These are phyloP conservation scores for Drosophila cyrtoloma DNA, from an alignment of 2,888 invertebrate species.

Conservation along the genomic window DNA sequence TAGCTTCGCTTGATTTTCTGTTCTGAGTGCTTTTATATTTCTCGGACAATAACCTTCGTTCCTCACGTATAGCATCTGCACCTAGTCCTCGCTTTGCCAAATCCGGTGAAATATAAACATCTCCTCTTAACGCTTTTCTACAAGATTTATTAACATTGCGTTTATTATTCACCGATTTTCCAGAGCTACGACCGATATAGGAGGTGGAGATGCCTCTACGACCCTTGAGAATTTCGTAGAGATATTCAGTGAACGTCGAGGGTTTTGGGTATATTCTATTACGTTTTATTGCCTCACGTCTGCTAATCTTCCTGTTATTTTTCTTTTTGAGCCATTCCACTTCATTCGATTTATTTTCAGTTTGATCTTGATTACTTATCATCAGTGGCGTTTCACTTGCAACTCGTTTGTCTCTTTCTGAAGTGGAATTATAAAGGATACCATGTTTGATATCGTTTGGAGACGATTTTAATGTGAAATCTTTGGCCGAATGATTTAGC, in stretches of 20 bases:
- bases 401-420: constrained; percentile 2
- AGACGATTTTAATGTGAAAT: background rate
- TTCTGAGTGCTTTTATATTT: background rate
- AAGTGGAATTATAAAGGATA: constrained; percentile 3
- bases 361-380: background rate
- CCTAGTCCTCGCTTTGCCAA: constrained; percentile 31
- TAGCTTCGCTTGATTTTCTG: constrained; percentile 10
- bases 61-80: background rate
- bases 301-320: fast-evolving
- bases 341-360: background rate
- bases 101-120: constrained; percentile 42
- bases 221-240: constrained; percentile 27
- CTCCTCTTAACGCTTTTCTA: background rate
- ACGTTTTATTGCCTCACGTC: background rate
- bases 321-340: background rate
- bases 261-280: background rate
- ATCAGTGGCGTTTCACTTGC: background rate
- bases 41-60: background rate
- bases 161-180: background rate
- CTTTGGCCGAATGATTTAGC: background rate
- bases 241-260: constrained; percentile 19
- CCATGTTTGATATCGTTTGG: background rate
- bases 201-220: constrained; percentile 25
- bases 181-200: background rate
- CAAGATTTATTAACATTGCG: background rate